phyloP scores from a whole-genome alignment of 2,113 vertebrate genomes.

The Pseudonaja textilis region DNA sequence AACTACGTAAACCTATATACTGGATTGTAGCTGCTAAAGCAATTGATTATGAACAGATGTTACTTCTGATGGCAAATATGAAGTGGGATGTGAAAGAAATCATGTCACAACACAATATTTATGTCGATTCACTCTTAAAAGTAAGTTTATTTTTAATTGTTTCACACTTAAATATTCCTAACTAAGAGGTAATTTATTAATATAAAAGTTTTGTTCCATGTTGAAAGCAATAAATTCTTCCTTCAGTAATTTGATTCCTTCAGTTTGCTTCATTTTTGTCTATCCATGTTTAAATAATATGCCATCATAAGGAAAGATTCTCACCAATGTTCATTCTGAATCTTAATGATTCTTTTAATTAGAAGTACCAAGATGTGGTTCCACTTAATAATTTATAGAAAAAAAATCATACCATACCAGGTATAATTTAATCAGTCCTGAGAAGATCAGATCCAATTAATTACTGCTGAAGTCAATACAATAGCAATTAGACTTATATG shows the following conservation, averaged over 20 bases:
- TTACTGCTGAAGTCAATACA: neutral
- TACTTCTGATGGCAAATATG: constrained; percentile 92
- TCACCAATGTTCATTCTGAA: neutral
- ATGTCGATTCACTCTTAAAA: constrained; percentile 94
- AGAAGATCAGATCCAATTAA: neutral
- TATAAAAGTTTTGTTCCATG: neutral
- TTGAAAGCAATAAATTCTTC: neutral
- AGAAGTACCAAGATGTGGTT: neutral
- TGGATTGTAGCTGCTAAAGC: constrained; percentile 99
- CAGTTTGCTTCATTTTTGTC: neutral
- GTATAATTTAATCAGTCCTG: neutral
- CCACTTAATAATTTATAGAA: neutral
- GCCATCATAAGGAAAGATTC: neutral
- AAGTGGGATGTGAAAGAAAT: constrained; percentile 99
- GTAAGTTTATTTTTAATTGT: constrained; percentile 66
- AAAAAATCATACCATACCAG: neutral
- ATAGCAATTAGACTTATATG: no score
- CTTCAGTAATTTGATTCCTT: neutral
- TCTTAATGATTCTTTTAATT: neutral
- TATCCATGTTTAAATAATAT: neutral
- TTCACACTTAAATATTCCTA: neutral
- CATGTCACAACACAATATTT: constrained; percentile 99
- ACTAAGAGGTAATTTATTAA: neutral
- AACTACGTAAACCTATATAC: constrained; percentile 96
- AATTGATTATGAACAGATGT: constrained; percentile 97